Base-by-base conservation (phyloP, 2,113 vertebrate genomes). In the Alaudala cheleensis region DNA sequence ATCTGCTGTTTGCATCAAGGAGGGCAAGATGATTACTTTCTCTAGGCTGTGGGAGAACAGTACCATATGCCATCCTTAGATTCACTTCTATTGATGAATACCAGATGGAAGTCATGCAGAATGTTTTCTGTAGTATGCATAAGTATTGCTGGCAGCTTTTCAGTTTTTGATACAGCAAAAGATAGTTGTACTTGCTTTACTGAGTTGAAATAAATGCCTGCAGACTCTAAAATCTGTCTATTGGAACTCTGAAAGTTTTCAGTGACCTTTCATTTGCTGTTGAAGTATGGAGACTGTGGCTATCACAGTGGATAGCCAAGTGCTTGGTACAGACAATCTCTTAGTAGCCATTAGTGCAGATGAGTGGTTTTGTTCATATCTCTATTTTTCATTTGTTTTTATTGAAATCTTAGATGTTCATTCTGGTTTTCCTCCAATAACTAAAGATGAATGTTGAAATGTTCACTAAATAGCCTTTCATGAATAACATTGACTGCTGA, bases 61-160 rank as follows among this genome's bases (percentile, higher is more conserved):
- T 29, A 88, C 95, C 98, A 98, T 98, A 98, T 98, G 97, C 94
- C 98, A 95, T 97, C 97, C 96, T 97, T 97, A 90, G 96, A 96
- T 98, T 77, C 82, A 65, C 80, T 42, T 92, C 91, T 79, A 86
- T 54, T 93, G 98, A 97, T 97, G 95, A 97, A 94, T 90, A 97
- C 92, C 98, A 99, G 98, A 98, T 98, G 98, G 98, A 97, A 95
- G 89, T 88, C 34, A 78, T 93, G 86, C 95, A 95, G 97, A 95
- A 96, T 93, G 96, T 97, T 96, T 95, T 96, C 78, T 57, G 96
- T 94, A 97, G 95, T 65, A 67, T 81, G 71, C 58, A 49, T 76
- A 95, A 96, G 94, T 76, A 88, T 84, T 95, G 90, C 88, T 71
- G 91, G 85, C 95, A 96, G 94, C 51, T 90, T 95, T 93, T 96